These are phyloP conservation scores for Podiceps cristatus DNA, from an alignment of 2,113 vertebrate species.

Conservation along the genomic window DNA sequence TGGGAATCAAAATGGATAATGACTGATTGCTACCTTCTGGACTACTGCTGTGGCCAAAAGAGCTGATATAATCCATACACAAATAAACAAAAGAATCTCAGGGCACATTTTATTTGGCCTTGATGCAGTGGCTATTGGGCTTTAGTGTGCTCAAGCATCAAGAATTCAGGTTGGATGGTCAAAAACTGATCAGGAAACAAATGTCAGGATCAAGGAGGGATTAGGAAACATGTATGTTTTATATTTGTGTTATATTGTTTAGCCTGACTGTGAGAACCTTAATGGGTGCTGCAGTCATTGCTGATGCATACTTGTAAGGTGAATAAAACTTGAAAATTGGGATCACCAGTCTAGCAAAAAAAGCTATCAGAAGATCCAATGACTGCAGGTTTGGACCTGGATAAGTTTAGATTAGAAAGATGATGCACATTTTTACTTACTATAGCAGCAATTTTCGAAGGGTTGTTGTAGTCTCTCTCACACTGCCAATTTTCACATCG, in stretches of 20 bases:
- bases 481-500: not conserved
- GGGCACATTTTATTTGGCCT: not conserved
- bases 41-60: not conserved
- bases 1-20: conserved; percentile 3
- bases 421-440: not conserved
- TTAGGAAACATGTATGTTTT: not conserved
- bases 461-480: not conserved
- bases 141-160: not conserved
- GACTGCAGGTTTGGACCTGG: not conserved
- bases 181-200: not conserved
- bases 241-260: not conserved
- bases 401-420: not conserved
- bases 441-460: not conserved
- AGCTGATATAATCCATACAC: not conserved
- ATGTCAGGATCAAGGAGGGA: not conserved
- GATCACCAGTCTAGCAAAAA: not conserved
- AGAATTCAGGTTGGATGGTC: not conserved
- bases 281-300: not conserved
- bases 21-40: conserved; percentile 51
- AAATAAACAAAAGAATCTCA: conserved; percentile 4
- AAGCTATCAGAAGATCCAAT: not conserved
- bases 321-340: not conserved
- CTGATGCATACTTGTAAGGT: not conserved
- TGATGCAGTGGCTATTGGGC: not conserved
- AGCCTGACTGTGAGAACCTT: not conserved